Base-by-base conservation (phyloP, 2,797 vertebrate species). In the Poecile montanus region DNA sequence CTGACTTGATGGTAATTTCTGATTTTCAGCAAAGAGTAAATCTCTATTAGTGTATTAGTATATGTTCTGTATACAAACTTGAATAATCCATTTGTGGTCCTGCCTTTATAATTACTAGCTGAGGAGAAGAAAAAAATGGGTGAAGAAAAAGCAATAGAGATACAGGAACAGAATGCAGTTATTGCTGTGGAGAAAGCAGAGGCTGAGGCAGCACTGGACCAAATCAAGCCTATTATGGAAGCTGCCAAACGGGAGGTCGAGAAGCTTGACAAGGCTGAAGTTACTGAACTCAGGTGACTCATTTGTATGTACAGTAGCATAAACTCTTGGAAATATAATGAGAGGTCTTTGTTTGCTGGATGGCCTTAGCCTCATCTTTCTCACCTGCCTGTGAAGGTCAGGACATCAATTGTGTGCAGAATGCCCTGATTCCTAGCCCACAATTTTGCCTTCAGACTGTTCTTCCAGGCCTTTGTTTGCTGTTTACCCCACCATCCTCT, bases 191-290 rank as follows among this genome's bases (percentile, higher is more conserved):
- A 99, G 97, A 99, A 99, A 96, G 93, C 92, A 0, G 99, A 99
- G 53, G 99, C 99, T 1, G 99, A 99, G 97, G 98, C 97, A 19
- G 98, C 99, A 20, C 89, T 99, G 82, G 98, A 98, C 3, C 99
- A 99, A 83, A 99, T 99, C 94, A 97, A 99, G 91, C 99, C 99
- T 5, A 98, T 98, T 26, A 97, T 99, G 89, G 98, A 99, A 91
- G 98, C 98, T 0, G 99, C 99, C 67, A 99, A 99, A 65, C 77
- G 97, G 10, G 99, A 99, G 79, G 97, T 99, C 56, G 98, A 99
- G 97, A 98, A 99, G 94, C 98, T 99, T 74, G 99, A 99, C 60
- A 99, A 99, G 96, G 98, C 99, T 6, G 99, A 99, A 22, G 99
- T 99, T 96, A 99, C 99, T 1, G 99, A 99, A 96, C 99, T 99